These are phyloP conservation scores for Oryzias woworae DNA, from an alignment of 2,113 vertebrate genomes.

Conservation along the genomic window DNA sequence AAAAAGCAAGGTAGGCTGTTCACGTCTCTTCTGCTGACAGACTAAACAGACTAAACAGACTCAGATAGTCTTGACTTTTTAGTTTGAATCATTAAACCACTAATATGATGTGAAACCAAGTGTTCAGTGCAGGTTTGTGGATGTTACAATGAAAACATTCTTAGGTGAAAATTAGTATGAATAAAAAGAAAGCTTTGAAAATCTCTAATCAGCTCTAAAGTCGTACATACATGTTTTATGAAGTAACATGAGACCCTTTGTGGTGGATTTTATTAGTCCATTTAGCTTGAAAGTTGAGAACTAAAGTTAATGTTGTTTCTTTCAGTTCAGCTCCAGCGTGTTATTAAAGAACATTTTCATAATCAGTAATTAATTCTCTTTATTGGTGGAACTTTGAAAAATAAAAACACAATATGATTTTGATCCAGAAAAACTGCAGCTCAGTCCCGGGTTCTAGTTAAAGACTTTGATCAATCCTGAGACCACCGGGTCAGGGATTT, in stretches of 20 bases:
- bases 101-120: not conserved
- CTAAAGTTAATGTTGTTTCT: too few species aligned
- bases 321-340: too few species aligned
- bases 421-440: not conserved
- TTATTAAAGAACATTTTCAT: not conserved
- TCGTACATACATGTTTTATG: too few species aligned
- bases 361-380: not conserved
- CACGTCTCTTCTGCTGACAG: not conserved
- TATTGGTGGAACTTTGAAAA: not conserved
- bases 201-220: too few species aligned
- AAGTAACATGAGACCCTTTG: too few species aligned
- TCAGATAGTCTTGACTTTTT: not conserved
- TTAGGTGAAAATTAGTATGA: too few species aligned
- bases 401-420: not conserved
- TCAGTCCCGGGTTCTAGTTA: not conserved
- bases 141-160: too few species aligned
- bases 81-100: not conserved
- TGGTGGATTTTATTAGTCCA: too few species aligned
- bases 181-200: too few species aligned
- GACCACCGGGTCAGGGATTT: conserved; percentile 34
- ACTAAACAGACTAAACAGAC: not conserved
- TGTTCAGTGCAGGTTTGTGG: too few species aligned
- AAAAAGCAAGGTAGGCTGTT: too few species aligned
- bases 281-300: too few species aligned
- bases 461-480: conserved; percentile 17